Evolutionary conservation across 2,113 vertebrate species (phyloP).

Genomic region (Notothenia rossii): DNA sequence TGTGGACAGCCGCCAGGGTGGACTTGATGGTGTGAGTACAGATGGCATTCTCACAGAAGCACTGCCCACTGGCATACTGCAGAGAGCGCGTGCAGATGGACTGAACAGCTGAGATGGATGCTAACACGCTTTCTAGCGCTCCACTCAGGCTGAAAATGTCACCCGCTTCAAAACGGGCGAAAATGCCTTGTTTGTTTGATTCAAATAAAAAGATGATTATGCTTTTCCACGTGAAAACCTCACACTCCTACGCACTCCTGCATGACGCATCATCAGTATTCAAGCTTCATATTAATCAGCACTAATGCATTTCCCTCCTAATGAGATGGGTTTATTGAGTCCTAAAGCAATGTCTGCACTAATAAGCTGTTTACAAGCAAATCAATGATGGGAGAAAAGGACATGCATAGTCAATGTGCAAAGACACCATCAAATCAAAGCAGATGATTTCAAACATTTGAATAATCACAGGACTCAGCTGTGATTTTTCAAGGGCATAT

Average conservation of each 20-base stretch:
- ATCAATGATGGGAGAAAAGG: slow-evolving; percentile 72
- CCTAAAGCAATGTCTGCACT: slow-evolving; percentile 76
- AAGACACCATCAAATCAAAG: slow-evolving; percentile 53
- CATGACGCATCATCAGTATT: slow-evolving; percentile 70
- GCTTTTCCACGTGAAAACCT: slow-evolving; percentile 22
- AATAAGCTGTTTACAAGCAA: slow-evolving; percentile 81
- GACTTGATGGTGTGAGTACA: slow-evolving; percentile 72
- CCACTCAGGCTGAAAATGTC: slow-evolving; percentile 13
- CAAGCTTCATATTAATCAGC: slow-evolving; percentile 71
- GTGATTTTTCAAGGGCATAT: slow-evolving; percentile 52
- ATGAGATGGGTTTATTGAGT: slow-evolving; percentile 77
- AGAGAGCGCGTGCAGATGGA: slow-evolving; percentile 57
- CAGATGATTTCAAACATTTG: slow-evolving; percentile 48
- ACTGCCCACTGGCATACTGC: slow-evolving; percentile 61
- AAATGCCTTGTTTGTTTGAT: slow-evolving; percentile 50
- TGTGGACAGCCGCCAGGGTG: slow-evolving; percentile 64
- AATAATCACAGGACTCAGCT: slow-evolving; percentile 35
- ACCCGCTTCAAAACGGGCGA: no score
- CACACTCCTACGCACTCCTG: slow-evolving; percentile 19
- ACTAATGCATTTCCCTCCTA: slow-evolving; percentile 69
- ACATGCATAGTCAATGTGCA: slow-evolving; percentile 68
- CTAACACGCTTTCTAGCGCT: slow-evolving; percentile 33
- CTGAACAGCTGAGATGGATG: slow-evolving; percentile 55
- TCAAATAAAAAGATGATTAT: slow-evolving; percentile 47
- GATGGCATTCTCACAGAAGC: slow-evolving; percentile 66